phyloP scores from a whole-genome alignment of 2,888 invertebrate species.

The Leucozona laternaria region DNA sequence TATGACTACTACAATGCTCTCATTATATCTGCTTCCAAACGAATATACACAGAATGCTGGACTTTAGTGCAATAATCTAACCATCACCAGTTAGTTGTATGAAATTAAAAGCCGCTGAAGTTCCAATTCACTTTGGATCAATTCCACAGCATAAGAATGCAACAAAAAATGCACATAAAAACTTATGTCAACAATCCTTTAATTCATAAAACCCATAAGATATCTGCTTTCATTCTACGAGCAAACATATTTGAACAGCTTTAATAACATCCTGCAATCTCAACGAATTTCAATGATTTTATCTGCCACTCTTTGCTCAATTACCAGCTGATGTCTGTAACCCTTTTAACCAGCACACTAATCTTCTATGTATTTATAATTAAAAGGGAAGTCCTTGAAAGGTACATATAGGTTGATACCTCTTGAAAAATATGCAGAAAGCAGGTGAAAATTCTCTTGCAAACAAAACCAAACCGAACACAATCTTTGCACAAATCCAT shows the following conservation, averaged over 20 bases:
- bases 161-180: background rate
- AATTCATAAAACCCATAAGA: background rate
- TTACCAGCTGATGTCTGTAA: conserved; percentile 64
- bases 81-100: no score
- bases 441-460: conserved; percentile 62
- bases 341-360: conserved; percentile 51
- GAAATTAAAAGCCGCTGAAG: no score
- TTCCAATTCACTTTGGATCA: no score
- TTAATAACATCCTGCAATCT: conserved; percentile 65
- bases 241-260: conserved; percentile 61
- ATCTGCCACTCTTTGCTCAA: conserved; percentile 51
- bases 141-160: no score
- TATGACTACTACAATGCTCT: no score
- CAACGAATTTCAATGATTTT: conserved; percentile 48
- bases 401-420: background rate
- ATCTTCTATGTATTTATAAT: conserved; percentile 15
- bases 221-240: background rate
- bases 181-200: background rate
- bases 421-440: conserved; percentile 43
- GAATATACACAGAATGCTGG: no score
- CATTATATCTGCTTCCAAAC: no score
- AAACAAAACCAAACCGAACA: conserved; percentile 28
- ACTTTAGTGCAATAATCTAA: no score
- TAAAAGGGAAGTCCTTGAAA: conserved; percentile 59
- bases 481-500: conserved; percentile 38